Base-by-base conservation (phyloP, 2,797 vertebrate species). In the Lutjanus campechanus region DNA sequence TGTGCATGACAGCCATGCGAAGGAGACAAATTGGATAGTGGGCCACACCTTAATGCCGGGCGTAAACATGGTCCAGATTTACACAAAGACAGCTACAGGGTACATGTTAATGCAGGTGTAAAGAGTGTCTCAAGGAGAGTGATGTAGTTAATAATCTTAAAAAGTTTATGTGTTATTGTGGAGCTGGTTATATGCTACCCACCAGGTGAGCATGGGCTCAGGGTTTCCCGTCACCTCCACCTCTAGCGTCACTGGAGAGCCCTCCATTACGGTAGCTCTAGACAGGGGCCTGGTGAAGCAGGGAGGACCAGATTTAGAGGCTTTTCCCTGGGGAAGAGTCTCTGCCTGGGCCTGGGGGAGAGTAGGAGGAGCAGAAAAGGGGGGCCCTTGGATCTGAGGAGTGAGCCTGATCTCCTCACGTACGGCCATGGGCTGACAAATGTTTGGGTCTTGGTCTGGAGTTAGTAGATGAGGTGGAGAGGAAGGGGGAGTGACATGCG, bases 181-280 rank as follows among this genome's bases (percentile, higher is more conserved):
- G n/a, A 96, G 92, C 64, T 97, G 94, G 81, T 97, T 97, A 94
- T 97, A 96, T 86, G 96, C 97, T 97, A 98, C 98, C 97, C 97
- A 99, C 98, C 98, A 97, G 92, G 96, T 98, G 91, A 98, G 92
- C 84, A 93, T 94, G 94, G 97, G 97, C 92, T 98, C 96, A 89
- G 97, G 97, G 82, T 95, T 96, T 97, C 96, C 97, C 50, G 93
- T 95, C 91, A 99, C 97, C 97, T 98, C 97, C 93, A 98, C 97
- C 95, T 99, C 98, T 94, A 99, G 95, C 87, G 95, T 97, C 95
- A 99, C 97, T 0, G 97, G 96, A 93, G 97, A 97, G 87, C 97
- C 97, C 96, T 97, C 97, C 93, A 91, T 93, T 91, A 99, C 94
- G 5, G 95, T 96, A 85, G 97, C 95, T 91, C 96, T 96, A 94